Conservation (phyloP, 1,140 invertebrate genomes). For the Brachionus plicatilis region DNA sequence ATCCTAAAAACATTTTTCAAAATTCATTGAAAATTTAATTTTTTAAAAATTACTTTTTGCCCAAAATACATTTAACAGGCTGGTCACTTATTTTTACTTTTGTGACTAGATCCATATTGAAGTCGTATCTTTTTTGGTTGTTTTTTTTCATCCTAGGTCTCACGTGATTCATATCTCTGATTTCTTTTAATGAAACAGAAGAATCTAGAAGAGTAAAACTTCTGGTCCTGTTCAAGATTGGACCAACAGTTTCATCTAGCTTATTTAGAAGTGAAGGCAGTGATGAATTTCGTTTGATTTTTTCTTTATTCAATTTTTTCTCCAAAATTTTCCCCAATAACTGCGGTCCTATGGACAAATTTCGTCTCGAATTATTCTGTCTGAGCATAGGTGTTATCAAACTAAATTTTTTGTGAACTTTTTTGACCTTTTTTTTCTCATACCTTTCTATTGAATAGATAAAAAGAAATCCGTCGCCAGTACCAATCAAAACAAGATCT, state of each 20-base stretch:
- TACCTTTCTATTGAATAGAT: slow-evolving; percentile 51
- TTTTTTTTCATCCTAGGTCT: neutral
- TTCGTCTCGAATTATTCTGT: neutral
- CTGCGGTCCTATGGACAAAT: neutral
- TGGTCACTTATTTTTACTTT: slow-evolving; percentile 58
- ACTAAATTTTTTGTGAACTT: slow-evolving; percentile 40
- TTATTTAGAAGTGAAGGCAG: neutral
- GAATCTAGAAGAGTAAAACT: neutral
- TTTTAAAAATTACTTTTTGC: slow-evolving; percentile 46
- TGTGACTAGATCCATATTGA: slow-evolving; percentile 48
- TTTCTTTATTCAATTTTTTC: neutral
- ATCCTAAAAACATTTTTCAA: slow-evolving; percentile 43
- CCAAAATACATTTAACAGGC: slow-evolving; percentile 56
- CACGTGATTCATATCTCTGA: neutral
- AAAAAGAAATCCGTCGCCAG: slow-evolving; percentile 58
- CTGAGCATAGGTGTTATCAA: neutral
- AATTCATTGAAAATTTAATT: too few relatives aligned
- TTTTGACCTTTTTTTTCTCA: slow-evolving; percentile 42
- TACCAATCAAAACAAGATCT: slow-evolving; percentile 58
- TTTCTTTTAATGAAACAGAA: neutral
- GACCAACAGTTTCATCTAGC: neutral
- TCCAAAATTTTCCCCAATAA: neutral
- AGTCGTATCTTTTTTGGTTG: neutral
- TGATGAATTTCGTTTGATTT: neutral
- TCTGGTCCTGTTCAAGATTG: neutral